Evolutionary conservation across 2,113 vertebrate species (phyloP).

Genomic region (Gymnocephalus cernua): DNA sequence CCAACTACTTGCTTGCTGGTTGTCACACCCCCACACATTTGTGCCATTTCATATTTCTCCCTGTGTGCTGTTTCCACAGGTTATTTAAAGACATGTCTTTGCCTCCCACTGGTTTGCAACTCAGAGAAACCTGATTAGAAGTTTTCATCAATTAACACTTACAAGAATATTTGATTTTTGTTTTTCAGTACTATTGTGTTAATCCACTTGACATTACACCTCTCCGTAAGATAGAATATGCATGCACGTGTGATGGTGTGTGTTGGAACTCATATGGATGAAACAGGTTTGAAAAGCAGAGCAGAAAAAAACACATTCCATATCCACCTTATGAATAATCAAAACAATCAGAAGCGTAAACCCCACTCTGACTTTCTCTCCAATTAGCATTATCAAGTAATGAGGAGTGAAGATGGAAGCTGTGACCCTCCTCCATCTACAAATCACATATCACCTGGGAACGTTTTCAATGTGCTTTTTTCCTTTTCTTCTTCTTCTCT

Average conservation of each 20-base stretch:
- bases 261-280: background rate
- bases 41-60: background rate
- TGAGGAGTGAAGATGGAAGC: conserved; percentile 56
- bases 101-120: conserved; percentile 1
- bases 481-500: background rate
- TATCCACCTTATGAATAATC: conserved; percentile 51
- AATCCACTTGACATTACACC: conserved; percentile 7
- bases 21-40: background rate
- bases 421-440: conserved; percentile 48
- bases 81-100: conserved; percentile 15
- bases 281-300: background rate
- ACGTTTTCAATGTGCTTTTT: conserved; percentile 52
- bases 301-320: background rate
- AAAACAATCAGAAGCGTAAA: conserved; percentile 32
- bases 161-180: background rate
- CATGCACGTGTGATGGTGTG: background rate
- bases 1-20: background rate
- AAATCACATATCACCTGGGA: conserved; percentile 65
- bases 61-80: background rate
- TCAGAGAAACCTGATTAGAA: background rate
- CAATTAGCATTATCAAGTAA: conserved; percentile 75
- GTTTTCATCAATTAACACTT: conserved; percentile 19
- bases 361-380: conserved; percentile 2
- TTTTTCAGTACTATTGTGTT: background rate
- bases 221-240: background rate